A percentile compares a stretch with the other conserved stretches of the same genome.
Evolutionary conservation across 2,888 invertebrate genomes (phyloP).

Genomic region (Limnephilus marmoratus): DNA sequence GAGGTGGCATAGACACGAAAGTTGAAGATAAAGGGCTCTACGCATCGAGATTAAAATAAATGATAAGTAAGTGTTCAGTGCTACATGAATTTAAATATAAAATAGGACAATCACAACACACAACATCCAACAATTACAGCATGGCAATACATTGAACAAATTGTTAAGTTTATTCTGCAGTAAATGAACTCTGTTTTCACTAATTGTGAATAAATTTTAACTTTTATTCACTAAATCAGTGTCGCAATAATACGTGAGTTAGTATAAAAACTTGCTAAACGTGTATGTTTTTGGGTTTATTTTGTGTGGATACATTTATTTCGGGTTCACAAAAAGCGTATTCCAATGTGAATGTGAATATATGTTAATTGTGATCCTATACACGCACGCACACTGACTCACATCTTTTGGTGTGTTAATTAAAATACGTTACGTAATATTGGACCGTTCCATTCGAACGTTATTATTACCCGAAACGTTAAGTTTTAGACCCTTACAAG

Average conservation of each 20-base stretch:
- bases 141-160: too few relatives aligned
- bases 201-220: not conserved
- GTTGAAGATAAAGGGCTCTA: too few relatives aligned
- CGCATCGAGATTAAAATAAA: too few relatives aligned
- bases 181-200: too few relatives aligned
- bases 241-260: not conserved
- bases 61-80: too few relatives aligned
- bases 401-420: conserved; percentile 46
- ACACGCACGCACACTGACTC: not conserved
- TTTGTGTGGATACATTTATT: not conserved
- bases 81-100: too few relatives aligned
- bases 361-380: not conserved
- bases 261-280: not conserved
- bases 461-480: conserved; percentile 43
- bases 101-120: too few relatives aligned
- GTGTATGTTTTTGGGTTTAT: not conserved
- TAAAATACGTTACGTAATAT: conserved; percentile 61
- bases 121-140: too few relatives aligned
- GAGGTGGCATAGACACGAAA: too few relatives aligned
- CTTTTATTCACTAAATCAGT: not conserved
- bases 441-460: conserved; percentile 3
- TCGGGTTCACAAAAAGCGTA: not conserved
- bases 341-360: not conserved
- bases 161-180: too few relatives aligned
- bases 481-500: conserved; percentile 37